Conservation (phyloP, 2,113 vertebrate species). For the Platycercus adscitus region DNA sequence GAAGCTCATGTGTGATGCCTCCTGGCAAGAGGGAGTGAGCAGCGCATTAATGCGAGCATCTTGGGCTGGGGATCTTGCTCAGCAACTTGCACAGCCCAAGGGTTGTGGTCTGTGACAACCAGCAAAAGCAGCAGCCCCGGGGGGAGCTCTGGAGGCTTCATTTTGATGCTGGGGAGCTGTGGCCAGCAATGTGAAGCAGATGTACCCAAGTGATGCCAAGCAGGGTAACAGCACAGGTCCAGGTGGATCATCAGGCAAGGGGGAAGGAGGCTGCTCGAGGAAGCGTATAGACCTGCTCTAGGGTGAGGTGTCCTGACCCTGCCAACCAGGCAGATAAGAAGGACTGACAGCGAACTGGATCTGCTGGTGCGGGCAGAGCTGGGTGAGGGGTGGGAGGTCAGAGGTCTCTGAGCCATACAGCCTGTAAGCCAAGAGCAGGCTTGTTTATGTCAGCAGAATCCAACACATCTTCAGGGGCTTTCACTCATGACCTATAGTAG, state of each 20-base stretch:
- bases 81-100: neutral
- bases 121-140: neutral
- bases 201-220: fast-evolving
- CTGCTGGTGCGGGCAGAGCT: neutral
- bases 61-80: neutral
- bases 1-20: neutral
- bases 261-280: neutral
- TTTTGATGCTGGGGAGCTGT: neutral
- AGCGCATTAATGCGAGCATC: neutral
- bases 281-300: neutral
- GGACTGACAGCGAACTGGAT: neutral
- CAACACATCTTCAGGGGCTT: neutral
- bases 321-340: neutral
- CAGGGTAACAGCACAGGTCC: neutral
- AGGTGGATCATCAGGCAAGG: fast-evolving
- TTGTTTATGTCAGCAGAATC: neutral
- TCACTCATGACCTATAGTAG: neutral
- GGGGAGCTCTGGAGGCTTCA: fast-evolving
- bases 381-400: neutral
- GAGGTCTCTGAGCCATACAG: neutral
- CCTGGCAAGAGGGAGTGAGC: neutral
- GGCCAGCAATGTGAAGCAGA: neutral
- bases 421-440: neutral
- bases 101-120: neutral
- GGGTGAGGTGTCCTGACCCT: neutral